These are phyloP conservation scores for Anoplolepis gracilipes DNA, from an alignment of 1,140 invertebrate species.

Conservation along the genomic window DNA sequence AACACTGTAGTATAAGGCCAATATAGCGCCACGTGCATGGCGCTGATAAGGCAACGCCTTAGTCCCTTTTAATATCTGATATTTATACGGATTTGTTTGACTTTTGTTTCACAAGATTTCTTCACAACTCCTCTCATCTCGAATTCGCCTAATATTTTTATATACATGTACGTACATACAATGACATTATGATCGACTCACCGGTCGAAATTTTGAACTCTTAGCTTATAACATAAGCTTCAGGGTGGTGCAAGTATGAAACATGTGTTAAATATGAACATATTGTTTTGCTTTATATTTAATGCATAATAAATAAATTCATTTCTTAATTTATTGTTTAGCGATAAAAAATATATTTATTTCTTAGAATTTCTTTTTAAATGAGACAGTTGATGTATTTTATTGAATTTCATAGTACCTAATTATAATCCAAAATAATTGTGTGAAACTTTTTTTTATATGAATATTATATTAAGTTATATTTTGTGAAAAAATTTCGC, in stretches of 20 bases:
- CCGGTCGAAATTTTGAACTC: background rate
- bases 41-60: conserved; percentile 42
- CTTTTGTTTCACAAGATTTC: conserved; percentile 9
- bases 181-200: background rate
- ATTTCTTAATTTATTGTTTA: no score
- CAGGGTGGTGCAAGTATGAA: background rate
- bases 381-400: background rate
- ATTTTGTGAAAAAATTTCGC: background rate
- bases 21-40: background rate
- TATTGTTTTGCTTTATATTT: background rate
- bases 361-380: background rate
- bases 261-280: background rate
- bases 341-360: background rate
- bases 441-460: background rate
- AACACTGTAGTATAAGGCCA: background rate
- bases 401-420: background rate
- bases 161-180: background rate
- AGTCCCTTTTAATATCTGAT: background rate
- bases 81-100: background rate
- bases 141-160: background rate
- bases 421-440: no score
- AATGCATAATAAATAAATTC: background rate
- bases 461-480: background rate
- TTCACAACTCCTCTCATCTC: background rate
- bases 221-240: background rate